Evolutionary conservation across 2,888 invertebrate genomes (phyloP), one percentile per base, ranked within the genome.

Genomic region (Drosophila paucipuncta): DNA sequence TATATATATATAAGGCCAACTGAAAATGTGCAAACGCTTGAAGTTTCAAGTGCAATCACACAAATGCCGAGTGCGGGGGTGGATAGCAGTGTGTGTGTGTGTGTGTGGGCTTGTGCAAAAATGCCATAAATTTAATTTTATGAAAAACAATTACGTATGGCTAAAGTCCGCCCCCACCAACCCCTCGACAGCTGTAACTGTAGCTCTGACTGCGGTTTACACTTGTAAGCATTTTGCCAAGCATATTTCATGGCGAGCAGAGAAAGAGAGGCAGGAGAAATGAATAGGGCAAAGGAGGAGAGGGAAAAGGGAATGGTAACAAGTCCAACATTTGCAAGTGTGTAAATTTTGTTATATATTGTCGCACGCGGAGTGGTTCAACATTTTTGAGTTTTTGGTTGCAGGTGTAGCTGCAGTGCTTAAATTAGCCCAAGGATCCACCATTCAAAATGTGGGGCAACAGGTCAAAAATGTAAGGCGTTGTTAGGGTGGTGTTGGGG

Each of bases 41-140:
- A 80, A 85, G 85, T 83, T 85, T 88, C 85, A 88, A 88, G 88
- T 85, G 85, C 85, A 87, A 76, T 71, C 55, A 61, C 54, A 49
- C 25, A 58, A 57, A 60, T 28, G 25, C 41, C 11, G 57, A 53
- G 43, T 33, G n/a, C n/a, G 13, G 11, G n/a, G 28, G 7, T 25
- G 16, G 47, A 6, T 43, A 43, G 11, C 43, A 43, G 22, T 16
- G 9, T 47, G 47, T 25, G 47, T 47, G 13, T 3, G 43, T 39
- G 39, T 54, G 60, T 61, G 16, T 47, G 41, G n/a, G 41, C 41
- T 41, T 74, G 71, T 76, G 73, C 71, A 85, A 85, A 86, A 86
- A 86, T 87, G 83, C 88, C 87, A 89, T 89, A 87, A 87, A 87
- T 87, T 87, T 82, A 82, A 87, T 87, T 87, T 87, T 82, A 87